Evolutionary conservation across 37 sponge, comb jelly and placozoan genomes (phyloP).

Genomic region (Geodia barretti): DNA sequence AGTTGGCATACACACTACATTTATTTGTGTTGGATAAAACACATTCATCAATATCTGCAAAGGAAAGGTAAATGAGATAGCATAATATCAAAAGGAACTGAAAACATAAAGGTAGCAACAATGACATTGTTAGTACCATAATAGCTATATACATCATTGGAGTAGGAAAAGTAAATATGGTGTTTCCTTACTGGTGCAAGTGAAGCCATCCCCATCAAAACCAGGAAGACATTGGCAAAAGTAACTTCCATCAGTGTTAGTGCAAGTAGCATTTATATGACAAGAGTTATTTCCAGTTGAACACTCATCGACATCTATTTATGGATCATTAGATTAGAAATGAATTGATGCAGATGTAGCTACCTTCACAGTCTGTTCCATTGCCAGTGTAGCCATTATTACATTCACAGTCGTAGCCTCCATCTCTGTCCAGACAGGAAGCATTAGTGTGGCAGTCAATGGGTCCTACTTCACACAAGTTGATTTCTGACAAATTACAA

Average conservation of each 20-base stretch:
- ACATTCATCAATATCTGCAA: slow-evolving; percentile 43
- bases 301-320: slow-evolving; percentile 45
- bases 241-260: slow-evolving; percentile 23
- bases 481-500: slow-evolving; percentile 37
- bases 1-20: slow-evolving; percentile 11
- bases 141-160: background rate
- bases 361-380: slow-evolving; percentile 16
- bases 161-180: too few relatives aligned
- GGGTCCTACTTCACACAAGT: slow-evolving; percentile 24
- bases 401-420: slow-evolving; percentile 48
- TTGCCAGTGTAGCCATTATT: slow-evolving; percentile 40
- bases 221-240: slow-evolving; percentile 22
- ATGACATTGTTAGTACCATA: too few relatives aligned
- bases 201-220: slow-evolving; percentile 23
- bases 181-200: slow-evolving; percentile 21
- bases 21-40: background rate
- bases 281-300: background rate
- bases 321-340: too few relatives aligned
- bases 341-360: slow-evolving; percentile 27
- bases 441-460: slow-evolving; percentile 26
- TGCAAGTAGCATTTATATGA: slow-evolving; percentile 2
- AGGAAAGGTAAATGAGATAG: background rate
- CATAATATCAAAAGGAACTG: too few relatives aligned
- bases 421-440: slow-evolving; percentile 24
- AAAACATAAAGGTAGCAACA: too few relatives aligned